phyloP scores from a whole-genome alignment of 2,888 invertebrate species.

The Eupeodes latifasciatus region DNA sequence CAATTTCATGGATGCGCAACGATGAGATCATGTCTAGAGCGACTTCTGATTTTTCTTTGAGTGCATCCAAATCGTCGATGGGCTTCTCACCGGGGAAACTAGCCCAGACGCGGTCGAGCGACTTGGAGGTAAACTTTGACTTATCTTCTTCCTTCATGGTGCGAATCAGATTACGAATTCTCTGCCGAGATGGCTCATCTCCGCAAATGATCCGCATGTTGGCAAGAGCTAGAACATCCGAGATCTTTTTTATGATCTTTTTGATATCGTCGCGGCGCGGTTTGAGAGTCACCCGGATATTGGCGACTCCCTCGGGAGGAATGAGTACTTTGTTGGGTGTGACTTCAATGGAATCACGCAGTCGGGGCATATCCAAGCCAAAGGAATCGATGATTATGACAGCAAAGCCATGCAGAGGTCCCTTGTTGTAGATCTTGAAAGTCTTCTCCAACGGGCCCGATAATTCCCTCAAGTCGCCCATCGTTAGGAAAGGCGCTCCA shows the following conservation, averaged over 20 bases:
- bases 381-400: slow-evolving; percentile 80
- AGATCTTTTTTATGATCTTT: slow-evolving; percentile 81
- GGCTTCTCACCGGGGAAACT: slow-evolving; percentile 80
- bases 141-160: slow-evolving; percentile 80
- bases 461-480: slow-evolving; percentile 85
- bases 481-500: slow-evolving; percentile 86
- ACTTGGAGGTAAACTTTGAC: slow-evolving; percentile 78
- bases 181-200: slow-evolving; percentile 85
- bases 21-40: slow-evolving; percentile 80
- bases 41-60: slow-evolving; percentile 81
- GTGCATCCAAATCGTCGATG: slow-evolving; percentile 78
- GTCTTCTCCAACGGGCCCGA: slow-evolving; percentile 83
- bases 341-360: slow-evolving; percentile 82
- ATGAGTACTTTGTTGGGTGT: slow-evolving; percentile 84
- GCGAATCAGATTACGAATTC: slow-evolving; percentile 81
- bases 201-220: slow-evolving; percentile 85
- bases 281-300: slow-evolving; percentile 83
- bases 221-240: slow-evolving; percentile 83
- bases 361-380: slow-evolving; percentile 80
- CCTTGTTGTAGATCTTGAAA: slow-evolving; percentile 86
- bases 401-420: slow-evolving; percentile 86
- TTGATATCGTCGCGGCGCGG: slow-evolving; percentile 85
- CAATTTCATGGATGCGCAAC: slow-evolving; percentile 81
- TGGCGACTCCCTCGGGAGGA: slow-evolving; percentile 82
- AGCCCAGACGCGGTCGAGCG: slow-evolving; percentile 80